Percentiles rank a stretch among this genome's conserved stretches.
Conservation (phyloP, 2,888 invertebrate species). For the Chymomyza fuscimana region DNA sequence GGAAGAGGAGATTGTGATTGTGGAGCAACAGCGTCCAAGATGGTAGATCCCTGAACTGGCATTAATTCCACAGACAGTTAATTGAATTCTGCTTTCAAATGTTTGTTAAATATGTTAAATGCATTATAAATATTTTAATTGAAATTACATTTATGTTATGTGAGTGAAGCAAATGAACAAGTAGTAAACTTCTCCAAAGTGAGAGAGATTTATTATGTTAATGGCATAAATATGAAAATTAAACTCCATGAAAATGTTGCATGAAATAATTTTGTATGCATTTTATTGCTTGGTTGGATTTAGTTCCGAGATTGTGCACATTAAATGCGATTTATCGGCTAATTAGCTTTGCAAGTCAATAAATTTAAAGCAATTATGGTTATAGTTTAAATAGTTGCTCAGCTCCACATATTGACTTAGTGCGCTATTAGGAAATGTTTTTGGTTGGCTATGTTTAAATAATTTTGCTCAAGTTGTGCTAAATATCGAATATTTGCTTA, state of each 20-base stretch:
- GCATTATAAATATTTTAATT: slow-evolving; percentile 48
- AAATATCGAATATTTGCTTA: too few relatives aligned
- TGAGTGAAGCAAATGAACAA: slow-evolving; percentile 11
- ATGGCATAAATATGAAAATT: slow-evolving; percentile 50
- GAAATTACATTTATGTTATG: slow-evolving; percentile 45
- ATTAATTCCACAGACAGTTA: slow-evolving; percentile 12
- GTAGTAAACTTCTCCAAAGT: neutral
- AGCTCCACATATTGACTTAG: neutral
- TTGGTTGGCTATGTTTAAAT: neutral
- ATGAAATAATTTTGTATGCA: slow-evolving; percentile 21
- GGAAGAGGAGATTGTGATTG: slow-evolving; percentile 57
- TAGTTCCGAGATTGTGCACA: neutral
- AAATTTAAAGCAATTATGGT: neutral
- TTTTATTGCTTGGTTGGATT: neutral
- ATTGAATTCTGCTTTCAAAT: slow-evolving; percentile 38
- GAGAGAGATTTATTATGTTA: slow-evolving; percentile 38
- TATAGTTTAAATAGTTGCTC: neutral
- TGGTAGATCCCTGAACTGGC: slow-evolving; percentile 41
- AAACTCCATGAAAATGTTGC: slow-evolving; percentile 24
- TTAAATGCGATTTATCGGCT: neutral
- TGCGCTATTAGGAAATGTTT: neutral
- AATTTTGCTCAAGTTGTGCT: too few relatives aligned
- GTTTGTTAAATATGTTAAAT: slow-evolving; percentile 31
- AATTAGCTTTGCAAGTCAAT: neutral
- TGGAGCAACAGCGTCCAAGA: slow-evolving; percentile 52